Evolutionary conservation across 2,797 vertebrate genomes (phyloP), one percentile per base, ranked within the genome.

Genomic region (Myripristis murdjan): DNA sequence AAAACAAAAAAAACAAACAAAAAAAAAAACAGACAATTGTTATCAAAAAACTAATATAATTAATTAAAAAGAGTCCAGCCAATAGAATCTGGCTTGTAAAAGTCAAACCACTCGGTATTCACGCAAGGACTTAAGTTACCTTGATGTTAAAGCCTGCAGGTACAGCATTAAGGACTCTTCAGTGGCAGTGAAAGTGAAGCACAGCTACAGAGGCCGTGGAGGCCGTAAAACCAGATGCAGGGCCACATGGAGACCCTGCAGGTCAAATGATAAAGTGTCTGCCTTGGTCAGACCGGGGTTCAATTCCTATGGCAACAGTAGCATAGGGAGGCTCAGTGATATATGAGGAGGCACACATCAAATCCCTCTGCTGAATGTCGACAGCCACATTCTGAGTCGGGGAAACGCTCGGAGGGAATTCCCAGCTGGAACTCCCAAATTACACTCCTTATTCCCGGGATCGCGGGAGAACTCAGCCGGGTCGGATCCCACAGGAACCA

Each of bases 341-440:
- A 56, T 53, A 80, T 48, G 41, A 81, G 74, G 18, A 69, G 33
- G 39, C 31, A 63, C 28, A 7, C 23, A 56, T 51, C 41, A 58
- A 63, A 71, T 61, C 64, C 57, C 55, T 26, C 41, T 1, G 6
- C 54, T 43, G 58, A 55, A 62, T 56, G 16, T 63, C 60, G 9
- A 41, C 60, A 3, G 49, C 58, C 59, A 64, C 65, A 75, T 68
- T 78, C 53, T 70, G 69, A 76, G 64, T 37, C 14, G 35, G 70
- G n/a, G 63, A 44, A 69, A 64, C n/a, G 61, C 66, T 37, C 37
- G 8, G 12, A 68, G 49, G 70, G 74, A 82, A 87, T 76, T 90
- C 81, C 84, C 79, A 68, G 68, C 55, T 70, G 73, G 64, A 86
- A 81, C 56, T 83, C 79, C 84, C 59, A 0, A 85, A 73, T 78